Percentiles rank a stretch among this genome's conserved stretches.
Evolutionary conservation across 1,140 invertebrate species (phyloP).

Genomic region (Neodiprion virginianus): DNA sequence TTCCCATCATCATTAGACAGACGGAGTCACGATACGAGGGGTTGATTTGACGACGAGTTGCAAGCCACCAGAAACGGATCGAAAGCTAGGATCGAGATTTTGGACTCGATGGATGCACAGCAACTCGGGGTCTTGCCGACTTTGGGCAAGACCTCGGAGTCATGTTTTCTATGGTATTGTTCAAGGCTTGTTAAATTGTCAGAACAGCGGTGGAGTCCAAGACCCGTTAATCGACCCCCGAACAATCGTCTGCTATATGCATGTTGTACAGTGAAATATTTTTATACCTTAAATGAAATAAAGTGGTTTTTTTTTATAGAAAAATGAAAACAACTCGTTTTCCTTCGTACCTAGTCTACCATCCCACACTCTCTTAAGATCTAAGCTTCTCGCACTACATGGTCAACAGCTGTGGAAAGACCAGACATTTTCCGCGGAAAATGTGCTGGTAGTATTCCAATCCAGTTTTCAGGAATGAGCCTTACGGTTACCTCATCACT

Average conservation of each 20-base stretch:
- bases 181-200: too few relatives aligned
- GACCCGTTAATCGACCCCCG: neutral
- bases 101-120: neutral
- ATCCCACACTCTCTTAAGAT: conserved; percentile 21
- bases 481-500: too few relatives aligned
- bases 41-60: too few relatives aligned
- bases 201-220: too few relatives aligned
- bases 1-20: neutral
- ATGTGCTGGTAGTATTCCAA: neutral
- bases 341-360: neutral
- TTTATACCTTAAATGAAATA: conserved; percentile 46
- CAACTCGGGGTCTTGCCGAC: neutral
- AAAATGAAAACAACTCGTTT: neutral
- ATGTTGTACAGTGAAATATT: conserved; percentile 45
- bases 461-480: too few relatives aligned
- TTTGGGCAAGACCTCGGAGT: neutral
- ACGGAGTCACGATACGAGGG: too few relatives aligned
- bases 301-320: conserved; percentile 22
- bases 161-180: neutral
- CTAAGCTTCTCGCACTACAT: too few relatives aligned
- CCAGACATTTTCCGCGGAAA: too few relatives aligned
- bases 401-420: too few relatives aligned
- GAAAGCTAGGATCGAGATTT: too few relatives aligned
- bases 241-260: conserved; percentile 41
- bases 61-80: too few relatives aligned